A percentile compares a stretch with the other conserved stretches of the same genome.
These are phyloP conservation scores for Chaenocephalus aceratus DNA, from an alignment of 2,113 vertebrate species.

Conservation along the genomic window DNA sequence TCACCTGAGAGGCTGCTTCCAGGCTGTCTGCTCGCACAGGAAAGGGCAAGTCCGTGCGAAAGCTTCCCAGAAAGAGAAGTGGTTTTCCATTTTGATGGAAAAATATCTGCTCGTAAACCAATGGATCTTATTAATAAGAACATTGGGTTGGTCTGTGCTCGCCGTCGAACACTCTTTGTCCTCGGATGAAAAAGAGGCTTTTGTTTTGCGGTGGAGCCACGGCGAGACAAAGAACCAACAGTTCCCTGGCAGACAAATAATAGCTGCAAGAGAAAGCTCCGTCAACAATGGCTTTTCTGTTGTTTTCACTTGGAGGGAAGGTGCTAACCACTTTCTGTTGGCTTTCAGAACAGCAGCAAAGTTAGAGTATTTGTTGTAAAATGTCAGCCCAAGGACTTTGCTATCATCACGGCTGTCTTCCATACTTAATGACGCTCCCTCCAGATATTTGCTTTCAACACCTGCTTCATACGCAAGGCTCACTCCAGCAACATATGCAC, in stretches of 20 bases:
- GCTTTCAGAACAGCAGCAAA: constrained; percentile 52
- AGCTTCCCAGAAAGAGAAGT: not conserved
- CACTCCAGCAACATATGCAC: constrained; percentile 2
- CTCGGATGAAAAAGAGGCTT: constrained; percentile 46
- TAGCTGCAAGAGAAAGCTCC: constrained; percentile 54
- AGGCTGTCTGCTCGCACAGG: constrained; percentile 6
- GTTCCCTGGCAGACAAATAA: constrained; percentile 60
- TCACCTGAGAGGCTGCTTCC: not conserved
- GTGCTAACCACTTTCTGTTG: constrained; percentile 44
- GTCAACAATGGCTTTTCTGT: constrained; percentile 60
- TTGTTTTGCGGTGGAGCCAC: constrained; percentile 56
- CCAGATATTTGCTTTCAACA: constrained; percentile 45
- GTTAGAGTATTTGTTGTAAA: constrained; percentile 54
- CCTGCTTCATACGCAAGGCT: constrained; percentile 8
- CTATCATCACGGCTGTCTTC: constrained; percentile 7
- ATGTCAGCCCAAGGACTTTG: constrained; percentile 55
- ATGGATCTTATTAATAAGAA: constrained; percentile 26
- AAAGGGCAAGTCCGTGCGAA: not conserved
- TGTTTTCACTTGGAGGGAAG: constrained; percentile 37
- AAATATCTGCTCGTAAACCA: constrained; percentile 14
- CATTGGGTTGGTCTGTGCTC: constrained; percentile 46
- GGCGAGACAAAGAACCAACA: constrained; percentile 62
- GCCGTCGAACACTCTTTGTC: constrained; percentile 51
- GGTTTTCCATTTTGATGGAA: not conserved
- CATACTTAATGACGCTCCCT: constrained; percentile 21